Base-by-base conservation (phyloP, 2,113 vertebrate species). In the Paralichthys olivaceus region DNA sequence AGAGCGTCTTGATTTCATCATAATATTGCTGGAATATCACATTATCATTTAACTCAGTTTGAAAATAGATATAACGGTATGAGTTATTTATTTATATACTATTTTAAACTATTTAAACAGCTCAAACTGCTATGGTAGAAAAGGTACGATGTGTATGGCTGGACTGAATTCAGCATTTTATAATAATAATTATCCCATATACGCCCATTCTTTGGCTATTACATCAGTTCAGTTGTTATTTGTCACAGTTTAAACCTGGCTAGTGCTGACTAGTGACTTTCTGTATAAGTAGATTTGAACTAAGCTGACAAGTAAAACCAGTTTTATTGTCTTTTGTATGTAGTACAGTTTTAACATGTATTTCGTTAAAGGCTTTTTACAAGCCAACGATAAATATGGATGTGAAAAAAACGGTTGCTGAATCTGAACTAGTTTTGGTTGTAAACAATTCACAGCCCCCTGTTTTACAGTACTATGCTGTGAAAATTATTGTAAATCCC, bases 101-200 rank as follows among this genome's bases (percentile, higher is more conserved):
- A 53, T 34, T 22, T 65, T 53, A 74, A 69, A 51, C n/a, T 65
- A 32, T 60, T 58, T 71, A 11, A 57, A 55, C 29, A 14, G 28
- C 32, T n/a, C 53, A 37, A 47, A 45, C 26, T 54, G 59, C 80
- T 67, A 60, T 71, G 74, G 13, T 73, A 72, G 47, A 75, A 53
- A 47, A 66, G 8, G 55, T 59, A 45, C 1, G 0, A 8, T 11
- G 47, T 78, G n/a, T 49, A 51, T n/a, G 19, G 5, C 32, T 17
- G 8, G 22, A 22, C 25, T 3, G 23, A 54, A 34, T 40, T 68
- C 26, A 49, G 49, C 47, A 34, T 62, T 71, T 80, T 40, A 34
- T 23, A 13, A 54, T 13, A 69, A 23, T 77, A 71, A 64, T 59
- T 26, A 58, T 11, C 19, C 22, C 19, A 60, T 63, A 63, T 23